A percentile compares a stretch with the other conserved stretches of the same genome.
phyloP scores from a whole-genome alignment of 1,140 invertebrate species.

The Microvelia longipes region DNA sequence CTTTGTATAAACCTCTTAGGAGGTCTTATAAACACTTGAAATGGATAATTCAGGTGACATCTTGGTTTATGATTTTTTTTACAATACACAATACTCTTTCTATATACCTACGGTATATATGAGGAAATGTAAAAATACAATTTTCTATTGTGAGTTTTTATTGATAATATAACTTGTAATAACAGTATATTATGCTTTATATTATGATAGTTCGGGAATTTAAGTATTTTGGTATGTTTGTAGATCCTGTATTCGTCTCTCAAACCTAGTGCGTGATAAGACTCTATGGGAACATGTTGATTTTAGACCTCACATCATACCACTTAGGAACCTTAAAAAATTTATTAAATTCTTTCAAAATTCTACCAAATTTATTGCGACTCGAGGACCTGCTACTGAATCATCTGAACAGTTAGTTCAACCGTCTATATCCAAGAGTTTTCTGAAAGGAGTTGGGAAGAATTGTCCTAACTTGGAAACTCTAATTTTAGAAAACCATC shows the following conservation, averaged over 20 bases:
- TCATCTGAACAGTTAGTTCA: background rate
- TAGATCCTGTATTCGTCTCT: constrained; percentile 34
- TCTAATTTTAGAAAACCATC: constrained; percentile 35
- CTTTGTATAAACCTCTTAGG: too few relatives aligned
- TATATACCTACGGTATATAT: too few relatives aligned
- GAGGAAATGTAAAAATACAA: too few relatives aligned
- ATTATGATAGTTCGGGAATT: too few relatives aligned
- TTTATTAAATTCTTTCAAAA: constrained; percentile 8
- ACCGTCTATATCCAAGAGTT: constrained; percentile 27
- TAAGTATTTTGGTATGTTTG: background rate
- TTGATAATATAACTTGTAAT: too few relatives aligned
- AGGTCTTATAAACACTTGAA: too few relatives aligned
- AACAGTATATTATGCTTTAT: too few relatives aligned
- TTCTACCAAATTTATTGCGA: constrained; percentile 10
- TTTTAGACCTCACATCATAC: constrained; percentile 29
- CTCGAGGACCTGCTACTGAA: constrained; percentile 7
- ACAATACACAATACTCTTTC: too few relatives aligned
- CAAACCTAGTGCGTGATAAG: constrained; percentile 32
- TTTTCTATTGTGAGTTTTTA: too few relatives aligned
- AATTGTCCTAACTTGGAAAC: constrained; percentile 30
- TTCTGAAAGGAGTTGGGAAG: constrained; percentile 28
- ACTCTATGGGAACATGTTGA: constrained; percentile 37
- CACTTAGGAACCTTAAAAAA: constrained; percentile 30
- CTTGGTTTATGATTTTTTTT: too few relatives aligned
- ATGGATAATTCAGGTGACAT: too few relatives aligned